A percentile compares a stretch with the other conserved stretches of the same genome.
These are phyloP conservation scores for Chymomyza costata DNA, from an alignment of 1,140 invertebrate species.

Conservation along the genomic window DNA sequence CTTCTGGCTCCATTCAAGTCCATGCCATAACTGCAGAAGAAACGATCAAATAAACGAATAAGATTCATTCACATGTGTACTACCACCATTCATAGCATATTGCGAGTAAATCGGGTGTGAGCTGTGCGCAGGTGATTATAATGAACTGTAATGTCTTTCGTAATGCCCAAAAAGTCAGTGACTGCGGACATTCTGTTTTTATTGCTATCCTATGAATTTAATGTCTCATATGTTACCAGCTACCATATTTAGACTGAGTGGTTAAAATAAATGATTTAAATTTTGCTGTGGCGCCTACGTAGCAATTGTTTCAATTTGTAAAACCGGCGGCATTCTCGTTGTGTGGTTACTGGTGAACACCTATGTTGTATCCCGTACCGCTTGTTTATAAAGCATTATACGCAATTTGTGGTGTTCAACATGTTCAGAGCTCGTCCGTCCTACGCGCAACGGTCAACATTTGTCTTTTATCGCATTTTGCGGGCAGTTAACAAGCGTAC, in stretches of 20 bases:
- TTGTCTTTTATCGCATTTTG: constrained; percentile 69
- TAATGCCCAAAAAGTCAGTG: no score
- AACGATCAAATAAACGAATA: constrained; percentile 4
- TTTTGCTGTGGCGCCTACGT: not conserved
- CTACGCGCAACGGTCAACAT: constrained; percentile 39
- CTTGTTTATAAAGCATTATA: constrained; percentile 60
- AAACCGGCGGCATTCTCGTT: constrained; percentile 17
- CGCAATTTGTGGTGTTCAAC: constrained; percentile 63
- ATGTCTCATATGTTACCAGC: no score
- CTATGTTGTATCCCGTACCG: constrained; percentile 34
- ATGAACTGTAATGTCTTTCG: constrained; percentile 21
- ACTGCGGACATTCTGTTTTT: no score
- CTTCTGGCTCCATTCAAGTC: constrained; percentile 91
- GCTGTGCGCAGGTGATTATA: constrained; percentile 48
- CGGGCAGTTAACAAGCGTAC: constrained; percentile 62
- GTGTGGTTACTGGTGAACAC: constrained; percentile 8
- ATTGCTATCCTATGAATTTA: no score
- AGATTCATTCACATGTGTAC: no score
- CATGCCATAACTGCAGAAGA: constrained; percentile 88
- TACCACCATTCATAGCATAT: no score
- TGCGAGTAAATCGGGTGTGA: constrained; percentile 9
- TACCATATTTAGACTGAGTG: no score
- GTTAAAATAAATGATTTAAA: constrained; percentile 7
- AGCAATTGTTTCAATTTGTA: constrained; percentile 45
- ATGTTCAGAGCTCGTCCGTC: constrained; percentile 27